These are phyloP conservation scores for Empidonax traillii DNA, from an alignment of 2,113 vertebrate genomes.

Conservation along the genomic window DNA sequence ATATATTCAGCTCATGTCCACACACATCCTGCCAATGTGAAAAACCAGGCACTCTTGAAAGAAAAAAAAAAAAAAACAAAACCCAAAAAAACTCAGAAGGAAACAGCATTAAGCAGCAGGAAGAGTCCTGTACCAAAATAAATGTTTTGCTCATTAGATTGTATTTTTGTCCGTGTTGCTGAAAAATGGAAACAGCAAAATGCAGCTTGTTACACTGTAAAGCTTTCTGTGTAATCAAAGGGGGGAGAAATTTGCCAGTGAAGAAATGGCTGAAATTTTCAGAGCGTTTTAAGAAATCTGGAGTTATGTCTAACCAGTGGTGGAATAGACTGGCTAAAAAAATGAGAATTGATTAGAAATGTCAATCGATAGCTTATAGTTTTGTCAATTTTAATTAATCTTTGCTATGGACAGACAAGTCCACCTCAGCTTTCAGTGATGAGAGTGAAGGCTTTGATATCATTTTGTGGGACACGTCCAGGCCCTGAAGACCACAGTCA, in stretches of 20 bases:
- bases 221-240: background rate
- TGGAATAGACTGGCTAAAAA: background rate
- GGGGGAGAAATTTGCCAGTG: background rate
- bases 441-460: background rate
- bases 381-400: background rate
- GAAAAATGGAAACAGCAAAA: background rate
- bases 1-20: background rate
- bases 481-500: background rate
- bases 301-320: background rate
- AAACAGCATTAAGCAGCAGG: conserved; percentile 34
- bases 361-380: background rate
- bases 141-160: conserved; percentile 30
- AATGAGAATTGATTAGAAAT: background rate
- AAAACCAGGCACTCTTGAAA: background rate
- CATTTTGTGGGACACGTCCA: background rate
- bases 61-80: background rate
- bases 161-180: background rate
- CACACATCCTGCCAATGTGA: background rate
- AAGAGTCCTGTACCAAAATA: conserved; percentile 3
- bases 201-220: background rate
- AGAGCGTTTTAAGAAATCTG: background rate
- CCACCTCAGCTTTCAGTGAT: background rate
- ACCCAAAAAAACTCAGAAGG: background rate
- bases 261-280: background rate
- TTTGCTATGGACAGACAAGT: background rate